Base-by-base conservation (phyloP, 2,797 vertebrate genomes). In the Notolabrus celidotus region DNA sequence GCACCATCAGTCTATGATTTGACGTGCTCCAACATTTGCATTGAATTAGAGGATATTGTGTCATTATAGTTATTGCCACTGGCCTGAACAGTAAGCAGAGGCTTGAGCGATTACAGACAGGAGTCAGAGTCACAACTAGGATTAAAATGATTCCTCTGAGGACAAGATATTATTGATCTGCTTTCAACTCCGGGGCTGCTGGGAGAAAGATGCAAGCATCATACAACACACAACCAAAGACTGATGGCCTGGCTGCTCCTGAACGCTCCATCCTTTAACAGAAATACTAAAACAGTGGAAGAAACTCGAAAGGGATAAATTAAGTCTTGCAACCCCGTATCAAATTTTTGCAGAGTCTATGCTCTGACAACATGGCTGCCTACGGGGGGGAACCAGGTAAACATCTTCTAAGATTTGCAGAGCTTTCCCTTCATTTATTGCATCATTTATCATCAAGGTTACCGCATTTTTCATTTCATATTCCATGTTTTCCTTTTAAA, bases 131-230 rank as follows among this genome's bases (percentile, higher is more conserved):
- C 43, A 62, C 46, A 56, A 54, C 41, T 38, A 27, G 56, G 67
- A 67, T 66, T 38, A 70, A 63, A 83, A 65, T 53, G 63, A 71
- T 59, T 55, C 60, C 50, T 79, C 17, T 42, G 66, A 83, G 64
- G 33, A 69, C 1, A 11, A 10, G 41, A 9, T 9, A 0, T 64
- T 65, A 71, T 59, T 68, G 55, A 79, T 31, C 67, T 43, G 39
- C 63, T 71, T 72, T 65, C 52, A 74, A 14, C 66, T 65, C 22
- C 0, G 0, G 6, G 31, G 3, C 56, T 58, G 38, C 69, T 38
- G 29, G 53, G 47, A 7, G 49, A 74, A 58, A 71, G 62, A 79
- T 12, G 46, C 19, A 54, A 55, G 54, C 11, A 33, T 58, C 19
- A 0, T 22, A 46, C 55, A 31, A 23, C 22, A 19, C 49, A 36